phyloP scores from a whole-genome alignment of 2,113 vertebrate genomes.

The Sardina pilchardus region DNA sequence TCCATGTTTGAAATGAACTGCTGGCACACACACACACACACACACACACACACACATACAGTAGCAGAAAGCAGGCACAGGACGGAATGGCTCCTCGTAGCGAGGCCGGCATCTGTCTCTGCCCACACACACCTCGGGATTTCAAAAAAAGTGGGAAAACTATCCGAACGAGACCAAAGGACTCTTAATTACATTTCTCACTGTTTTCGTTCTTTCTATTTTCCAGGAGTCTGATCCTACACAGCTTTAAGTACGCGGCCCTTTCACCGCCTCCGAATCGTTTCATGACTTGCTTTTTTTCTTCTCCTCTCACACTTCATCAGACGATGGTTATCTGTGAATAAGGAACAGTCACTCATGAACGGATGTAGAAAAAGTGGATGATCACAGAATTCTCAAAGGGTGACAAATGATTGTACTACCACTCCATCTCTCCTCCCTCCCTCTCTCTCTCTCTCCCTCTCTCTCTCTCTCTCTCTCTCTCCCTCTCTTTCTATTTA shows the following conservation, averaged over 20 bases:
- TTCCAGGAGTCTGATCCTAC: not conserved
- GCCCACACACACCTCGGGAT: not conserved
- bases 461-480: constrained; percentile 52
- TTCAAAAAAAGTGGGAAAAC: not conserved
- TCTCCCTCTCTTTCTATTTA: constrained; percentile 65
- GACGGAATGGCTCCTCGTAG: not conserved
- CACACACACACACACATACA: no score
- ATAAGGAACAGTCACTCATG: constrained; percentile 30
- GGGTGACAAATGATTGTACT: constrained; percentile 56
- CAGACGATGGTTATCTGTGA: constrained; percentile 23
- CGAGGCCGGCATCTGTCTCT: not conserved
- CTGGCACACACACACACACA: no score
- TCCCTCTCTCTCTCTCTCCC: constrained; percentile 36
- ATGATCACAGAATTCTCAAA: constrained; percentile 34
- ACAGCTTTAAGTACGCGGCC: not conserved
- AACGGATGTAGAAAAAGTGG: constrained; percentile 40
- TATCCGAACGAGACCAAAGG: not conserved
- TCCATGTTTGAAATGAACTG: not conserved
- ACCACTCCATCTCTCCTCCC: constrained; percentile 26
- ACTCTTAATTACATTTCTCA: not conserved
- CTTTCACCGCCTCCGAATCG: not conserved
- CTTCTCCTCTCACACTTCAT: not conserved
- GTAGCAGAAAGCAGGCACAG: not conserved
- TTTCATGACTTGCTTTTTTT: not conserved
- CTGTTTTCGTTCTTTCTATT: not conserved